These are phyloP conservation scores for Amphilophus citrinellus DNA, from an alignment of 2,113 vertebrate genomes.

Conservation along the genomic window DNA sequence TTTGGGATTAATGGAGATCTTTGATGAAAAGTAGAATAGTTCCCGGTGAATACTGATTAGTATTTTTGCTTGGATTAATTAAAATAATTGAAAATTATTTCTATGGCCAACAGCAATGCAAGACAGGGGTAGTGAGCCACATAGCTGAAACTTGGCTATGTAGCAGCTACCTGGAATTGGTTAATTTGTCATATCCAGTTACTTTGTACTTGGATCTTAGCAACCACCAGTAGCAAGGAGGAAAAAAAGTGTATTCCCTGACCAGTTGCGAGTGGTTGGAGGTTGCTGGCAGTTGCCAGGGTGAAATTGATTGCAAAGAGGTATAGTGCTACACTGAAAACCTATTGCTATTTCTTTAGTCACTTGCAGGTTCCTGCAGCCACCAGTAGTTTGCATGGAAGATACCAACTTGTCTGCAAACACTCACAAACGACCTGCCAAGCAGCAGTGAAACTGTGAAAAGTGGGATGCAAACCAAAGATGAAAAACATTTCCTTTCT, in stretches of 20 bases:
- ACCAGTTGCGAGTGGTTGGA: not conserved
- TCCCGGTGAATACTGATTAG: not conserved
- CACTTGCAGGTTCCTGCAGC: not conserved
- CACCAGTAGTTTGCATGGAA: not conserved
- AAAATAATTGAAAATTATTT: not conserved
- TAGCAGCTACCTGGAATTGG: not conserved
- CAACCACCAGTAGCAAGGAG: not conserved
- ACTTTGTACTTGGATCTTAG: not conserved
- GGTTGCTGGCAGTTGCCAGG: not conserved
- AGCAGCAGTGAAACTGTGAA: not conserved
- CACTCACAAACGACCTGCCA: not conserved
- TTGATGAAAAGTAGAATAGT: not conserved
- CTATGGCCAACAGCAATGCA: accelerated
- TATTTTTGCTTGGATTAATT: not conserved
- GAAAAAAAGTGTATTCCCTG: not conserved
- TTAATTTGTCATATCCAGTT: not conserved
- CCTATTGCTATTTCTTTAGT: not conserved
- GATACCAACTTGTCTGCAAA: not conserved
- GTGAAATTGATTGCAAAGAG: not conserved
- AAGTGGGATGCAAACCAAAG: not conserved
- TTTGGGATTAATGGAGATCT: not conserved
- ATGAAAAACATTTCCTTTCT: not conserved
- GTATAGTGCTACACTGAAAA: accelerated
- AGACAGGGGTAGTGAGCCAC: not conserved
- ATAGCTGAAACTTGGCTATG: not conserved